These are phyloP conservation scores for rat (Rattus norvegicus) DNA, from an alignment of 2,113 vertebrate species.

Conservation along the genomic window GRCr8 NC_086027.1:88423001-88423500, in stretches of 20 bases:
- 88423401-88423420: neutral
- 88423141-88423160: neutral
- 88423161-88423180: neutral
- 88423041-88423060: neutral
- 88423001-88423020: neutral
- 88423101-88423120: neutral
- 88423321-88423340: neutral
- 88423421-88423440: slow-evolving; percentile 16
- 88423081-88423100: neutral
- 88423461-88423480: neutral
- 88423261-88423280: neutral
- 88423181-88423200: neutral
- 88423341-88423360: neutral
- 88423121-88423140: neutral
- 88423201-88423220: neutral
- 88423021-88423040: neutral
- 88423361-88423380: neutral
- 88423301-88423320: neutral
- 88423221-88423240: too few species aligned
- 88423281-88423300: neutral
- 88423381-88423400: slow-evolving; percentile 10
- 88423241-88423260: neutral
- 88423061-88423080: neutral
- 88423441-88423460: neutral
- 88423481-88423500: neutral